phyloP scores from a whole-genome alignment of 2,113 vertebrate genomes.

The Bambusicola thoracicus region DNA sequence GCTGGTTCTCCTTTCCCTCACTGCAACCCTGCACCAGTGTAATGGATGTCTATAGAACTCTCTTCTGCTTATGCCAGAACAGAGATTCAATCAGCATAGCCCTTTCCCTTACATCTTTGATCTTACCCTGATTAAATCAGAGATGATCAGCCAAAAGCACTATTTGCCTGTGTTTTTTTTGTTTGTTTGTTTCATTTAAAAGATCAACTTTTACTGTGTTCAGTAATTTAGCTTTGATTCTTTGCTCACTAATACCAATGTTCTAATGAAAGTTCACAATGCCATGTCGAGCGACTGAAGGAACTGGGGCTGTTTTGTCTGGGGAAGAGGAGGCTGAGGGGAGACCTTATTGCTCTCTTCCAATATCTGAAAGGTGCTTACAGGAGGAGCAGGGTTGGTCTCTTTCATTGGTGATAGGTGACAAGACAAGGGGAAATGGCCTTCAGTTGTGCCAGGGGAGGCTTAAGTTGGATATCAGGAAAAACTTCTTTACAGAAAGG shows the following conservation, averaged over 20 bases:
- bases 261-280: background rate
- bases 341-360: too few relatives aligned
- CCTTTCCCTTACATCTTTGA: background rate
- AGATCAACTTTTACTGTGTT: background rate
- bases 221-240: background rate
- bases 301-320: too few relatives aligned
- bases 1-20: background rate
- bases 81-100: background rate
- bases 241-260: background rate
- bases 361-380: too few relatives aligned
- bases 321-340: too few relatives aligned
- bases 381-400: too few relatives aligned
- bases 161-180: background rate
- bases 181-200: background rate
- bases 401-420: too few relatives aligned
- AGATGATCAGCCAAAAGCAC: background rate
- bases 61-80: background rate
- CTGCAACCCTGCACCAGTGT: background rate
- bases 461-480: too few relatives aligned
- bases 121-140: background rate
- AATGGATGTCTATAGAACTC: background rate
- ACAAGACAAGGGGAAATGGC: too few relatives aligned
- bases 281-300: too few relatives aligned
- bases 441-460: too few relatives aligned
- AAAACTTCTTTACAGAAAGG: too few relatives aligned